Evolutionary conservation across 1,140 invertebrate species (phyloP), one percentile per base, ranked within the genome.

Genomic region (Drosophila nigrodunni): DNA sequence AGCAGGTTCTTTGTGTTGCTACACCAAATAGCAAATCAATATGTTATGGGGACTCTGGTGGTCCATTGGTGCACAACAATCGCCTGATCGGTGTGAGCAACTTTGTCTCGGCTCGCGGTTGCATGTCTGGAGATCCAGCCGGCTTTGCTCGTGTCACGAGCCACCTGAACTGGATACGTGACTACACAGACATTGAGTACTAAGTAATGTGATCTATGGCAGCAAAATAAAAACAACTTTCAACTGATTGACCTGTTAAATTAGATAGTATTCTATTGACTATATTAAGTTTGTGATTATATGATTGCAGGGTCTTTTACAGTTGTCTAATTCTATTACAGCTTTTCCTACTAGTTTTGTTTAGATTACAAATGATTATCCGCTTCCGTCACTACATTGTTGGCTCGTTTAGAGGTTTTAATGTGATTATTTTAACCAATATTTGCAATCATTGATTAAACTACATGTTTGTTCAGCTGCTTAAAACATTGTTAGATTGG

Each of bases 1-100:
- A 50, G 7, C 70, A 69, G 49, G 64, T 78, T 0, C 54, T 85
- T 0, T 85, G 82, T 68, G 81, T 71, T 2, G 70, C 54, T 3
- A 71, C 82, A 2, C 18, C 66, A 3, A 68, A 61, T 0, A 78
- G 82, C 10, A 78, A 11, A 18, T 87, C 82, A 0, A 71, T 66
- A 0, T 85, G 82, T 21, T 65, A 7, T 2, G 82, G 82, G 2
- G 82, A 85, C 15, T 73, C 74, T 0, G 82, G 82, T n/a, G 85
- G 82, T 15, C 82, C 82, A 0, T 44, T 85, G 44, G 78, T 70
- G 7, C 64, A 69, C 0, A 18, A 39, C 5, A 64, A 61, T n/a
- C 49, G 66, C 1, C 2, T 85, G 30, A 80, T 85, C 18, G 82
- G 82, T 0, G 55, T 85, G 6, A 82, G 79, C 7, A 47, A 52